phyloP scores from a whole-genome alignment of 2,797 vertebrate genomes.

The Sparidentex hasta region DNA sequence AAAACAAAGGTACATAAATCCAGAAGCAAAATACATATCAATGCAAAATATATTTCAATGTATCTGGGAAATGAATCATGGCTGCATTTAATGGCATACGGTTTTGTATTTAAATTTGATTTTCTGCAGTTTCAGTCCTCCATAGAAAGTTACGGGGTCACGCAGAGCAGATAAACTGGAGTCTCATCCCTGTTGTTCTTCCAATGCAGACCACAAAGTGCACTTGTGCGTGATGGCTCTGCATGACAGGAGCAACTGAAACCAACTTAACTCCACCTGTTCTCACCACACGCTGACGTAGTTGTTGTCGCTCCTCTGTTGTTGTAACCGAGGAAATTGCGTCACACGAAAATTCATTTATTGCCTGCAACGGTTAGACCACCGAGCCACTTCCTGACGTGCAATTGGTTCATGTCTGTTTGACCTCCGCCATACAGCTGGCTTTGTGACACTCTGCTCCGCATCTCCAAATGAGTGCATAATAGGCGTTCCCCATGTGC shows the following conservation, averaged over 20 bases:
- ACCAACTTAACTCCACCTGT: not conserved
- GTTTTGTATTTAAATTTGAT: too few relatives aligned
- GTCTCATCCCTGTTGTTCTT: not conserved
- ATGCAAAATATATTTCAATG: too few relatives aligned
- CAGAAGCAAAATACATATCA: too few relatives aligned
- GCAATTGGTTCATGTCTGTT: not conserved
- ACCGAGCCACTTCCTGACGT: constrained; percentile 18
- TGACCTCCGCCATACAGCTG: constrained; percentile 6
- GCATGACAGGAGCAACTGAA: constrained; percentile 8
- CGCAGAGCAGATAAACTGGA: not conserved
- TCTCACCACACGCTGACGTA: not conserved
- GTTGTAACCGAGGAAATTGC: constrained; percentile 11
- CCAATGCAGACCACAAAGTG: constrained; percentile 36
- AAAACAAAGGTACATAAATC: too few relatives aligned
- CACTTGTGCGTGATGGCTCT: constrained; percentile 18
- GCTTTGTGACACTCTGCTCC: not conserved
- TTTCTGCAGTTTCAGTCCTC: too few relatives aligned
- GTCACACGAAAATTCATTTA: not conserved
- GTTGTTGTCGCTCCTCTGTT: not conserved
- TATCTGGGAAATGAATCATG: too few relatives aligned
- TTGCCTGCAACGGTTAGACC: not conserved
- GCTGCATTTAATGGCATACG: too few relatives aligned
- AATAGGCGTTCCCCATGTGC: constrained; percentile 4
- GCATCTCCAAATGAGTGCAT: constrained; percentile 18
- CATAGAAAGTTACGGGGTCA: not conserved